A percentile compares a stretch with the other conserved stretches of the same genome.
These are phyloP conservation scores for Spheniscus mendiculus DNA, from an alignment of 2,113 vertebrate genomes.

Conservation along the genomic window DNA sequence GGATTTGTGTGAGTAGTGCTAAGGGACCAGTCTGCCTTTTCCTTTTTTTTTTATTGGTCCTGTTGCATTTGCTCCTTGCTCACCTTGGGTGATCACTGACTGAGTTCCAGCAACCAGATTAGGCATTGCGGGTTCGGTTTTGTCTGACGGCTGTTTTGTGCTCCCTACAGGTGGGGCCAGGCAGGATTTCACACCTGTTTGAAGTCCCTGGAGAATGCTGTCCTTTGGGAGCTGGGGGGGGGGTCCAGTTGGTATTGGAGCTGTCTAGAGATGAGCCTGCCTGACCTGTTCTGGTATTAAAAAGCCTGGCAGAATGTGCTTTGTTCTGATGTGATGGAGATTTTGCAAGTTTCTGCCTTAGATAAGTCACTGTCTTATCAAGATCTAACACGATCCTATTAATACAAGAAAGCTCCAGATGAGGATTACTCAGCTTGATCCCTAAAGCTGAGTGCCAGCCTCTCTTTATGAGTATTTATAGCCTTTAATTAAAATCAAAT, in stretches of 20 bases:
- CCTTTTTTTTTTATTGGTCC: background rate
- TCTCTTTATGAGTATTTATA: conserved; percentile 35
- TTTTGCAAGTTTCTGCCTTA: background rate
- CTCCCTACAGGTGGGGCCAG: background rate
- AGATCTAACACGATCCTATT: background rate
- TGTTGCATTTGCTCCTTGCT: background rate
- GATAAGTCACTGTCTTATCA: conserved; percentile 5
- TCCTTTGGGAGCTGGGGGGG: background rate
- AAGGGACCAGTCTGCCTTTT: background rate
- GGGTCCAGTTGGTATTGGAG: background rate
- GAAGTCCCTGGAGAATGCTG: background rate
- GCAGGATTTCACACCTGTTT: conserved; percentile 14
- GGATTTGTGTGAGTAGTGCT: background rate
- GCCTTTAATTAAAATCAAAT: conserved; percentile 4
- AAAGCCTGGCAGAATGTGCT: background rate
- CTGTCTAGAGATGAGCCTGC: background rate
- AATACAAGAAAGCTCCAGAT: background rate
- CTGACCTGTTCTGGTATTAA: background rate
- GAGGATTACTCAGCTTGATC: conserved; percentile 45
- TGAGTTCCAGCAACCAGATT: background rate
- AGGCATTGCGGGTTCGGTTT: background rate
- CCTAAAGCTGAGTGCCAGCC: conserved; percentile 10
- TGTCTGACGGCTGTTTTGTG: background rate
- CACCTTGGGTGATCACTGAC: background rate
- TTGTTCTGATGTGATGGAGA: background rate